These are phyloP conservation scores for Falco cherrug DNA, from an alignment of 2,797 vertebrate species.

Conservation along the genomic window DNA sequence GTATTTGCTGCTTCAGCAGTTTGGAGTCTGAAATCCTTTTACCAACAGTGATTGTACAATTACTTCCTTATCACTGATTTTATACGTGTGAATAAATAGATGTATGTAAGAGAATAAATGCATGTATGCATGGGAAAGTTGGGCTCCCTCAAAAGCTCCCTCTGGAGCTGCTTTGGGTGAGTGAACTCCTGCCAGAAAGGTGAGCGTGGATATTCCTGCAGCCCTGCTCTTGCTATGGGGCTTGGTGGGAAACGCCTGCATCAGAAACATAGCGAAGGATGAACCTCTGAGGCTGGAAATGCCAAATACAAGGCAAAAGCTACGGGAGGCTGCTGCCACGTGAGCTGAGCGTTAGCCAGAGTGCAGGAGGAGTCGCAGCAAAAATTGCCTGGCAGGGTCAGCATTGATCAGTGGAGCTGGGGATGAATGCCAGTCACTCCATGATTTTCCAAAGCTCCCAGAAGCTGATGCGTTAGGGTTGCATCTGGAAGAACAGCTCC, in stretches of 20 bases:
- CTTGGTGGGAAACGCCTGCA: background rate
- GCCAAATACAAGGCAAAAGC: background rate
- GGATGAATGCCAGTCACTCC: background rate
- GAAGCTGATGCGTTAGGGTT: background rate
- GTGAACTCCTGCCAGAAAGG: rapidly evolving
- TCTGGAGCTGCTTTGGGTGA: background rate
- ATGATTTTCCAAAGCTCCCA: background rate
- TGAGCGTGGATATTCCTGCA: rapidly evolving
- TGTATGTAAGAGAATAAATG: background rate
- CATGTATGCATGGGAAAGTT: rapidly evolving
- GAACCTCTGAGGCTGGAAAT: background rate
- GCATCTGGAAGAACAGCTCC: background rate
- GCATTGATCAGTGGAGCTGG: background rate
- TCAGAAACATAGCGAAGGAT: background rate
- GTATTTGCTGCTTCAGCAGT: background rate
- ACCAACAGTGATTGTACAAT: rapidly evolving
- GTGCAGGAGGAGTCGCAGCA: background rate
- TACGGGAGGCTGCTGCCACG: background rate
- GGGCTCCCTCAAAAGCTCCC: background rate
- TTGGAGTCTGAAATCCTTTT: background rate
- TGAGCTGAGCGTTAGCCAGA: background rate
- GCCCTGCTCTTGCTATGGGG: background rate
- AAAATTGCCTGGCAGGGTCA: background rate
- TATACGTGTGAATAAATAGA: background rate
- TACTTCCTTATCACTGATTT: background rate